Conservation (phyloP, 2,113 vertebrate species). For the Platycercus adscitus region DNA sequence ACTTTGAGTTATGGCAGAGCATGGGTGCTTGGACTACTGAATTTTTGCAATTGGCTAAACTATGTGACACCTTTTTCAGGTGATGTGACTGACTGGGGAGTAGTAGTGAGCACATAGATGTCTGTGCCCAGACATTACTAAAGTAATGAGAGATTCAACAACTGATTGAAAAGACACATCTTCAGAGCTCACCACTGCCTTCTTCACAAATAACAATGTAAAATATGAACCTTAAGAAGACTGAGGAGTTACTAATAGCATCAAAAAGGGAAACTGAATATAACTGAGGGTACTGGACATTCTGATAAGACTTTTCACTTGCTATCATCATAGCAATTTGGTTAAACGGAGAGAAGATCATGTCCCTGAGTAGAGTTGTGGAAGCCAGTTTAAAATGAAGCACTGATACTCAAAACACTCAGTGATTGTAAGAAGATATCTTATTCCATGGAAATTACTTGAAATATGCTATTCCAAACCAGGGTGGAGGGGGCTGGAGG, state of each 20-base stretch:
- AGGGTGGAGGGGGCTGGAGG: background rate
- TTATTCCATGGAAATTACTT: background rate
- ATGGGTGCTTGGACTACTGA: background rate
- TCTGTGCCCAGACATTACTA: background rate
- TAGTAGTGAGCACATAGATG: background rate
- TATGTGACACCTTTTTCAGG: background rate
- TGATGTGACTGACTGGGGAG: background rate
- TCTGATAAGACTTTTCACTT: background rate
- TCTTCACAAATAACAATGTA: background rate
- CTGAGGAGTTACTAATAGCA: background rate
- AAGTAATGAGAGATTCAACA: background rate
- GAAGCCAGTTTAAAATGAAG: background rate
- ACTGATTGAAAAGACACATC: background rate
- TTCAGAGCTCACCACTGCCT: background rate
- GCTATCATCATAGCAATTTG: background rate
- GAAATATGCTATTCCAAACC: background rate
- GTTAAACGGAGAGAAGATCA: background rate
- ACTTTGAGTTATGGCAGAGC: background rate
- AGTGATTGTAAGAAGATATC: background rate
- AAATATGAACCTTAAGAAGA: background rate
- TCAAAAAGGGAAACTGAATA: background rate
- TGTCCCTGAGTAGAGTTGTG: background rate
- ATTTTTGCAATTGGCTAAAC: background rate
- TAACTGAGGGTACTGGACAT: background rate
- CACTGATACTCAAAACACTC: background rate